Percentiles rank a stretch among this genome's conserved stretches.
These are phyloP conservation scores for Cordilura impudica DNA, from an alignment of 2,888 invertebrate genomes.

Conservation along the genomic window DNA sequence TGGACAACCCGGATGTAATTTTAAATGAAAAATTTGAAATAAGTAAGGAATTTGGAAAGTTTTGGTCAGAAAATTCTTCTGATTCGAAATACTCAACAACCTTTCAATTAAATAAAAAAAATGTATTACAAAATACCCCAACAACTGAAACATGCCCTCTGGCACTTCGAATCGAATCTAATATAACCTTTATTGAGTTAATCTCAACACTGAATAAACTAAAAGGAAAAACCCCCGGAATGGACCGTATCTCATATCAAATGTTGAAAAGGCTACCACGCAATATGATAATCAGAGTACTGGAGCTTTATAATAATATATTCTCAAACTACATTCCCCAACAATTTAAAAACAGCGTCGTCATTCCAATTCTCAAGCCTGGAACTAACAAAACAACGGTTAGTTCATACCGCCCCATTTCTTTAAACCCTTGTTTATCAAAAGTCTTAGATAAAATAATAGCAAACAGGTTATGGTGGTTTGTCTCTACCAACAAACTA, in stretches of 20 bases:
- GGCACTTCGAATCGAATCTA: not conserved
- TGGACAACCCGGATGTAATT: not conserved
- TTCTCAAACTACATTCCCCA: constrained; percentile 17
- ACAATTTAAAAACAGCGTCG: constrained; percentile 23
- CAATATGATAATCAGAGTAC: not conserved
- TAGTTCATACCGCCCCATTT: constrained; percentile 51
- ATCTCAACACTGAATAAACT: not conserved
- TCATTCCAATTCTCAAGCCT: constrained; percentile 39
- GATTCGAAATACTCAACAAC: not conserved
- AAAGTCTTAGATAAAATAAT: constrained; percentile 30
- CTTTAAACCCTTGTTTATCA: constrained; percentile 15
- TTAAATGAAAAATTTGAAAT: not conserved
- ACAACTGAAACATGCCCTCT: not conserved
- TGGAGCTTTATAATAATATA: constrained; percentile 16
- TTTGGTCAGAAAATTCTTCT: constrained; percentile 7
- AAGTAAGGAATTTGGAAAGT: constrained; percentile 2
- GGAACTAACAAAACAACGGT: constrained; percentile 20
- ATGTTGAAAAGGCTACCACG: constrained; percentile 39
- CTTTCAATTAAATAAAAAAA: not conserved
- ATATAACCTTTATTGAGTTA: constrained; percentile 10
- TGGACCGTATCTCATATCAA: constrained; percentile 43
- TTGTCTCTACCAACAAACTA: constrained; percentile 30
- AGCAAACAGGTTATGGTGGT: constrained; percentile 41
- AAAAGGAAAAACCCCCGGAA: constrained; percentile 31
- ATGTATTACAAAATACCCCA: not conserved